phyloP scores from a whole-genome alignment of 1,140 invertebrate genomes.

The Eufriesea mexicana region DNA sequence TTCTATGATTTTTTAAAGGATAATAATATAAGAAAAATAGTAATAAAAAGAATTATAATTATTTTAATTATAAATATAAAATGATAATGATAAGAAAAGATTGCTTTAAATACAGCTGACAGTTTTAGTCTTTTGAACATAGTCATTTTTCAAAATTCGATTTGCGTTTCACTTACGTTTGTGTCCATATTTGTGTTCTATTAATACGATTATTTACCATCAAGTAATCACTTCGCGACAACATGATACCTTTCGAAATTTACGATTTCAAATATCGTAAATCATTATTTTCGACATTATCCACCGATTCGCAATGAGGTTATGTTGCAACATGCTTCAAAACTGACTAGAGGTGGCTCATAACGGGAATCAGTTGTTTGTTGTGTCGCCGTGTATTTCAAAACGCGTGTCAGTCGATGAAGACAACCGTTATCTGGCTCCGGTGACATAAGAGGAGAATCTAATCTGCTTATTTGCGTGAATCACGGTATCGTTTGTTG shows the following conservation, averaged over 20 bases:
- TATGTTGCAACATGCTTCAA: not conserved
- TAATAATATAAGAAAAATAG: too few species aligned
- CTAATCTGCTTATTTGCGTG: constrained; percentile 19
- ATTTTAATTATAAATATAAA: not conserved
- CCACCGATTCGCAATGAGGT: too few species aligned
- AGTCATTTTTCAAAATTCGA: not conserved
- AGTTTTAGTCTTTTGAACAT: not conserved
- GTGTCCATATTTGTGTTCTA: too few species aligned
- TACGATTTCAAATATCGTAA: not conserved
- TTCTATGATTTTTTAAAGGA: not conserved
- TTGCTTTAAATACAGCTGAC: not conserved
- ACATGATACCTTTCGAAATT: not conserved
- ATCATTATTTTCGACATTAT: not conserved
- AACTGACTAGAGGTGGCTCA: not conserved
- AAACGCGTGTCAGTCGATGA: not conserved
- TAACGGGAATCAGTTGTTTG: not conserved
- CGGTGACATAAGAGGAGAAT: constrained; percentile 7
- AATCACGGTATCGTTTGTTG: constrained; percentile 26
- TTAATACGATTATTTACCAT: too few species aligned
- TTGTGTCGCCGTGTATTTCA: not conserved
- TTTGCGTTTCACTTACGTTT: not conserved
- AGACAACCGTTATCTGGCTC: not conserved
- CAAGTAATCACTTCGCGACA: too few species aligned
- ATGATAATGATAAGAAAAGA: not conserved
- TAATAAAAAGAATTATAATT: too few species aligned